Conservation (phyloP, 2,888 invertebrate species). For the Ophion costatus region DNA sequence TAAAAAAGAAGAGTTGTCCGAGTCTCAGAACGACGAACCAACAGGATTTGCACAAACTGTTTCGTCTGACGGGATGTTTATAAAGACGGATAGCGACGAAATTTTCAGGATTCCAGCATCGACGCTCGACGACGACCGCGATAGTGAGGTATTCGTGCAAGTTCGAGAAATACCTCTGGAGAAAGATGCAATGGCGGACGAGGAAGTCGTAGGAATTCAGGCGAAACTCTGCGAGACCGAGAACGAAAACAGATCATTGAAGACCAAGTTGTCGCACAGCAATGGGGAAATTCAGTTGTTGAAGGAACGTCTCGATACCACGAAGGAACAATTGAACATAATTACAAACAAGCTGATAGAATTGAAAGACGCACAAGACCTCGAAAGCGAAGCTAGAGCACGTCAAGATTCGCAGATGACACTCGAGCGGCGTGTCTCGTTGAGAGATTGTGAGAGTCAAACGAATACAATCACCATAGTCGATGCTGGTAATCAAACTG, state of each 20-base stretch:
- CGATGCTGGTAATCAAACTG: neutral
- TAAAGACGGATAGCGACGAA: conserved; percentile 52
- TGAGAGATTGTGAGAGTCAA: conserved; percentile 60
- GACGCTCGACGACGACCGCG: conserved; percentile 34
- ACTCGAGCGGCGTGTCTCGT: conserved; percentile 1
- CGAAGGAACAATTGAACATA: conserved; percentile 69
- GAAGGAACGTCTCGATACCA: conserved; percentile 64
- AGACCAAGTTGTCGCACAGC: conserved; percentile 66
- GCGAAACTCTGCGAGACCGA: conserved; percentile 45
- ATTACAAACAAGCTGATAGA: conserved; percentile 65
- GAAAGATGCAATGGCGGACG: conserved; percentile 20
- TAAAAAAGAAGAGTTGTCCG: conserved; percentile 59
- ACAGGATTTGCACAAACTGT: conserved; percentile 5
- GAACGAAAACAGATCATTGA: conserved; percentile 69
- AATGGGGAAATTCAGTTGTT: conserved; percentile 53
- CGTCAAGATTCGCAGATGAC: conserved; percentile 2
- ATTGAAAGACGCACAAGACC: conserved; percentile 59
- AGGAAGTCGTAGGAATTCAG: conserved; percentile 29
- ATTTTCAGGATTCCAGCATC: conserved; percentile 36
- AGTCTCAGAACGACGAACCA: conserved; percentile 42
- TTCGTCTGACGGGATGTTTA: conserved; percentile 24
- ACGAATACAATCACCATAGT: conserved; percentile 33
- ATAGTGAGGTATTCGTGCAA: conserved; percentile 57
- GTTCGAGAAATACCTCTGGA: conserved; percentile 46
- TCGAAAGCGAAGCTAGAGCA: conserved; percentile 3